Evolutionary conservation across 2,888 invertebrate species (phyloP).

Genomic region (Andrena camellia): DNA sequence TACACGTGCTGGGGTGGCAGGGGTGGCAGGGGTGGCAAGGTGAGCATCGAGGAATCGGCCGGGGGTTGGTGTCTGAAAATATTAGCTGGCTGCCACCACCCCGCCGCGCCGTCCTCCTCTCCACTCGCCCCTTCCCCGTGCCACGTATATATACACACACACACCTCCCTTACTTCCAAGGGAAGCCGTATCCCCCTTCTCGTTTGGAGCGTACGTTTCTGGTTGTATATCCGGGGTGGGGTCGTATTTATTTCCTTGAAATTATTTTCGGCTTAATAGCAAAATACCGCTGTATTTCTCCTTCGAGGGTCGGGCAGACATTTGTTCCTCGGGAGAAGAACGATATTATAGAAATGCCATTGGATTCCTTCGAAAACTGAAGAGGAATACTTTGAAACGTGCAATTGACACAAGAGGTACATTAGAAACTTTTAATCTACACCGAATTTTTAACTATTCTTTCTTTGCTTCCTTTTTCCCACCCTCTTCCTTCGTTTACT

Average conservation of each 20-base stretch:
- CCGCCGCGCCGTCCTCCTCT: conserved; percentile 32
- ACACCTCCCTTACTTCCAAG: conserved; percentile 52
- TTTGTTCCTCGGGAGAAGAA: too few species aligned
- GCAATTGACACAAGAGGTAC: too few species aligned
- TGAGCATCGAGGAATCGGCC: conserved; percentile 68
- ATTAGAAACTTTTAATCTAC: too few species aligned
- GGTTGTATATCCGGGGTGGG: conserved; percentile 26
- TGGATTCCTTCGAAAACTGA: too few species aligned
- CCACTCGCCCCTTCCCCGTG: conserved; percentile 41
- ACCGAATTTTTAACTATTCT: too few species aligned
- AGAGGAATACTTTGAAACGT: too few species aligned
- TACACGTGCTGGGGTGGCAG: conserved; percentile 72
- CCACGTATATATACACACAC: conserved; percentile 39
- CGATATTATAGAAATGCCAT: too few species aligned
- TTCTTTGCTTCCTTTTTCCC: too few species aligned
- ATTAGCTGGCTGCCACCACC: conserved; percentile 76
- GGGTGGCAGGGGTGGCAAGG: conserved; percentile 72
- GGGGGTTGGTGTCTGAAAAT: conserved; percentile 76
- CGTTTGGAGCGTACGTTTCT: conserved; percentile 20
- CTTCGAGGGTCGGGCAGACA: neutral
- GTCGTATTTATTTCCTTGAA: conserved; percentile 49
- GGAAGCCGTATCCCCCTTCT: conserved; percentile 53
- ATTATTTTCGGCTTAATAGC: conserved; percentile 40
- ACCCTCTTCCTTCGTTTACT: too few species aligned
- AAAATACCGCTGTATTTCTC: neutral